A percentile compares a stretch with the other conserved stretches of the same genome.
phyloP scores from a whole-genome alignment of 2,113 vertebrate species.

The Trichomycterus rosablanca region DNA sequence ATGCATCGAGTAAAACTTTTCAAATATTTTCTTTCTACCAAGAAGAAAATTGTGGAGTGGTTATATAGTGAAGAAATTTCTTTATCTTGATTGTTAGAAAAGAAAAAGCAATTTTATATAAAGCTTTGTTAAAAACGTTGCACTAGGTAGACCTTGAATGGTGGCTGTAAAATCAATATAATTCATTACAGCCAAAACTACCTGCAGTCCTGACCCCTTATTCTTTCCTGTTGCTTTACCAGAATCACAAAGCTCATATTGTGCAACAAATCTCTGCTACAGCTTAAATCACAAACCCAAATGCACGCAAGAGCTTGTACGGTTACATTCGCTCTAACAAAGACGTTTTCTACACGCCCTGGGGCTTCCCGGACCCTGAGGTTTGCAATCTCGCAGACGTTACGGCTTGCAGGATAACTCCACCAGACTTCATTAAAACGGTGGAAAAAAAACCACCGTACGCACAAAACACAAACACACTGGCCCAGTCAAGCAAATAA shows the following conservation, averaged over 20 bases:
- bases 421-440: constrained; percentile 65
- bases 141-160: constrained; percentile 65
- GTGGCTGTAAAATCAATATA: constrained; percentile 73
- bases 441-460: constrained; percentile 43
- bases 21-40: constrained; percentile 59
- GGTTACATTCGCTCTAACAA: constrained; percentile 36
- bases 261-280: constrained; percentile 19
- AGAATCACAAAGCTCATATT: constrained; percentile 33
- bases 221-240: constrained; percentile 36
- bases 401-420: constrained; percentile 55
- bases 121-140: constrained; percentile 68
- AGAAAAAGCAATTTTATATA: constrained; percentile 70
- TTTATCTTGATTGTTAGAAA: constrained; percentile 71
- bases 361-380: constrained; percentile 42
- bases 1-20: constrained; percentile 52
- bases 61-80: constrained; percentile 62
- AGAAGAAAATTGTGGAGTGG: constrained; percentile 46
- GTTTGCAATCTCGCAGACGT: constrained; percentile 58
- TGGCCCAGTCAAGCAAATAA: constrained; percentile 78
- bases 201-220: constrained; percentile 58
- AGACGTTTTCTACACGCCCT: constrained; percentile 41
- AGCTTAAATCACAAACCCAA: constrained; percentile 24
- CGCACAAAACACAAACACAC: constrained; percentile 72
- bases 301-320: constrained; percentile 16
- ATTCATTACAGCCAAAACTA: constrained; percentile 71